Base-by-base conservation (phyloP, 2,113 vertebrate genomes). In the Scophthalmus maximus region DNA sequence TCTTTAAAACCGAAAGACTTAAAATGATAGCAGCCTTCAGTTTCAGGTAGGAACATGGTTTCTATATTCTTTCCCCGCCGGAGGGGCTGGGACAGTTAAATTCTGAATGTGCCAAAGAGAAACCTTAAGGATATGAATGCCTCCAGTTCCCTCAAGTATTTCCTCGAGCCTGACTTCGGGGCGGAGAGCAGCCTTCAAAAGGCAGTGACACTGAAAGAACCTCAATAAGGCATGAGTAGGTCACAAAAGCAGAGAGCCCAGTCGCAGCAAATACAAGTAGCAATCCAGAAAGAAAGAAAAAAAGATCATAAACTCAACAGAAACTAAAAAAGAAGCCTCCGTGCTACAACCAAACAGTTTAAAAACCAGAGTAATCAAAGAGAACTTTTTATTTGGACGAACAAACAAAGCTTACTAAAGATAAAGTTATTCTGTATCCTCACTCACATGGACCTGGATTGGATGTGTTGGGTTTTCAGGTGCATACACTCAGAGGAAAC, bases 181-280 rank as follows among this genome's bases (percentile, higher is more conserved):
- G 52, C 0, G 1, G 63, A 71, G 46, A 71, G 17, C 22, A 47
- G 61, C 58, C 65, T 56, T 65, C 59, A 50, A 60, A 60, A 53
- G 30, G 23, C 29, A 46, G 36, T 27, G 52, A 82, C 59, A 62
- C 55, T 52, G 40, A 61, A 36, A 69, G 29, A 56, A 52, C 20
- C 8, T 17, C 26, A 53, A 49, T 57, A 46, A 49, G 50, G 36
- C 68, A 58, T 36, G 29, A 46, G 46, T 25, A 59, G 76, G 64
- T 63, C 66, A 49, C 36, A 50, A 52, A 59, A 49, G 44, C 32
- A 38, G 66, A 51, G 18, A 68, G 29, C n/a, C 20, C 25, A 53
- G 20, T 47, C 12, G 14, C 69, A 78, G 34, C 8, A 40, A 49
- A 62, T 27, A 7, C 32, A 67, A 58, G 27, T 52, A 46, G 59